Conservation (phyloP, 2,797 vertebrate genomes). For the Toxotes lorentzi region DNA sequence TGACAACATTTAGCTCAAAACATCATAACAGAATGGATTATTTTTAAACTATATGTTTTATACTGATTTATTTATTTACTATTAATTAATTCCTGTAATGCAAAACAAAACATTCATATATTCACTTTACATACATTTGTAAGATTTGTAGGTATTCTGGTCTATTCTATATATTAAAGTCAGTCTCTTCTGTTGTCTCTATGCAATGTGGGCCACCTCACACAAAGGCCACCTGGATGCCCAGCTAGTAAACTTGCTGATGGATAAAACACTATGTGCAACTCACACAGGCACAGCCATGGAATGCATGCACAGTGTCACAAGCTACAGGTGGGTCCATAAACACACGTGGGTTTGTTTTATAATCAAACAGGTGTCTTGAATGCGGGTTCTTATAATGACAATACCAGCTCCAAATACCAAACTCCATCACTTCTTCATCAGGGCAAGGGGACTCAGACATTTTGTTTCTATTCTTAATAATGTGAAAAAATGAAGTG, state of each 20-base stretch:
- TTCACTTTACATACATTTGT: fast-evolving
- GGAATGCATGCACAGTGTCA: constrained; percentile 27
- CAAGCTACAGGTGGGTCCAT: constrained; percentile 42
- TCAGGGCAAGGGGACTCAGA: not conserved
- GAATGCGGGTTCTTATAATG: not conserved
- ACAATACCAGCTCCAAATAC: not conserved
- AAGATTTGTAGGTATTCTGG: too few relatives aligned
- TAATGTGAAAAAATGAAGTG: not conserved
- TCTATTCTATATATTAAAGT: not conserved
- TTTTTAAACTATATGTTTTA: too few relatives aligned
- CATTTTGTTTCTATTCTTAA: not conserved
- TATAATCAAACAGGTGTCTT: constrained; percentile 5
- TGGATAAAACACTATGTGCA: constrained; percentile 42
- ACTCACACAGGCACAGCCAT: not conserved
- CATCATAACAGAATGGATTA: too few relatives aligned
- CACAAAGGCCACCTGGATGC: constrained; percentile 27
- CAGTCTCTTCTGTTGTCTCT: not conserved
- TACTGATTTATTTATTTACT: not conserved
- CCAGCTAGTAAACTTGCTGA: constrained; percentile 48
- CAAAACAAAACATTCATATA: not conserved
- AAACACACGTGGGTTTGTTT: constrained; percentile 14
- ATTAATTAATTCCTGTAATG: not conserved
- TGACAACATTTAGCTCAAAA: not conserved
- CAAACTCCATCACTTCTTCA: not conserved
- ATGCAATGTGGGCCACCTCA: constrained; percentile 16